Base-by-base conservation (phyloP, 2,888 invertebrate species). In the Schrankia costaestrigalis region DNA sequence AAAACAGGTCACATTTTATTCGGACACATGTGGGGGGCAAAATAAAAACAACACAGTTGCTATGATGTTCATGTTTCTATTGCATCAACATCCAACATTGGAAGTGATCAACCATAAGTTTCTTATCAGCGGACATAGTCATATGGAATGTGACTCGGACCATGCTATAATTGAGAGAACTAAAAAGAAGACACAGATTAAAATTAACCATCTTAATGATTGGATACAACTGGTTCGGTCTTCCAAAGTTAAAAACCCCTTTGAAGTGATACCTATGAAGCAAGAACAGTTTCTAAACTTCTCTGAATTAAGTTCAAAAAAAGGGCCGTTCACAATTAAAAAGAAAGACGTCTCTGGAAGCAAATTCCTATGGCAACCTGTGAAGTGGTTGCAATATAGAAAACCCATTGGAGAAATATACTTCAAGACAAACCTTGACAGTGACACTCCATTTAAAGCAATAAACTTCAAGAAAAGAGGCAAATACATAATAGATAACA, bases 371-470 rank as follows among this genome's bases (percentile, higher is more conserved):
- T 42, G 35, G 35, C 30, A 43, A 31, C 31, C 42, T 13, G 22
- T 37, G 4, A 42, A 45, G 28, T 45, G 44, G 44, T 15, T 45
- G 31, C 40, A 41, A 30, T 44, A 28, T 31, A 27, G 30, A 25
- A 44, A 44, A 11, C 23, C 26, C 11, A 21, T 36, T 5, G 36
- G 36, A 10, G 29, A 26, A 35, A 28, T 40, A 24, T 7, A 26
- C 15, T 44, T 36, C 18, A 44, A 44, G 23, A 11, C 17, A 9
- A 21, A 33, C 9, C 26, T 37, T 27, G 40, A 40, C 14, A 12
- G 29, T 1, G 26, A 35, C 19, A 21, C 17, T 10, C 22, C 28
- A 25, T 41, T 41, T 22, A 26, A 35, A 12, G n/a, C 26, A n/a
- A 25, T 33, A 17, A 33, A 31, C 30, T 41, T 30, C 3, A 41